phyloP scores from a whole-genome alignment of 1,140 invertebrate species.

The Cherax quadricarinatus region DNA sequence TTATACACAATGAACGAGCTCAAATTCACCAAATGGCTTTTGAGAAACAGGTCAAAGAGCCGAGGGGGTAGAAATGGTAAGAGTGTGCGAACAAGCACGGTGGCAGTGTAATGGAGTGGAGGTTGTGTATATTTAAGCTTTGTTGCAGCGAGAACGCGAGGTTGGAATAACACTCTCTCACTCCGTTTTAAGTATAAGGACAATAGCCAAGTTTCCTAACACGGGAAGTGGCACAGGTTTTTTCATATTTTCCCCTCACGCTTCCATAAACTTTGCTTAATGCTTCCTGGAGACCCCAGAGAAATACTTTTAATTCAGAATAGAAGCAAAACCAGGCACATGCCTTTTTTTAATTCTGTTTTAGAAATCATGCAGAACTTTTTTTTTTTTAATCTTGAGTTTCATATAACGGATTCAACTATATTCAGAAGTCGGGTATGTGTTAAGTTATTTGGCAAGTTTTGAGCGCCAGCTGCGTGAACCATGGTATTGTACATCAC shows the following conservation, averaged over 20 bases:
- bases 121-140: conserved; percentile 30
- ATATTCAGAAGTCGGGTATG: background rate
- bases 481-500: background rate
- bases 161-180: conserved; percentile 8
- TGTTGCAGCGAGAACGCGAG: background rate
- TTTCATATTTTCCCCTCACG: background rate
- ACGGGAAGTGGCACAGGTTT: background rate
- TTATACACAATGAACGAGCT: background rate
- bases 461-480: background rate
- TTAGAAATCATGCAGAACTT: no score
- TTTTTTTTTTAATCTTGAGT: background rate
- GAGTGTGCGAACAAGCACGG: background rate
- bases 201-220: background rate
- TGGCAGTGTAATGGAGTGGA: conserved; percentile 21
- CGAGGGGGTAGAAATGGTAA: background rate
- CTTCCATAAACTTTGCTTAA: background rate
- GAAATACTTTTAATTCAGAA: background rate
- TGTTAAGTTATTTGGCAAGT: background rate
- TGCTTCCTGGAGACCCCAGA: background rate
- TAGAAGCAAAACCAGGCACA: background rate
- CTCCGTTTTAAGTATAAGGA: background rate
- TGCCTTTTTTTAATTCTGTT: no score
- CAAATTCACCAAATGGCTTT: conserved; percentile 20
- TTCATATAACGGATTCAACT: background rate
- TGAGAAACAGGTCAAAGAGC: conserved; percentile 31